Evolutionary conservation across 2,113 vertebrate species (phyloP), one percentile per base, ranked within the genome.

Genomic region (Cariama cristata): DNA sequence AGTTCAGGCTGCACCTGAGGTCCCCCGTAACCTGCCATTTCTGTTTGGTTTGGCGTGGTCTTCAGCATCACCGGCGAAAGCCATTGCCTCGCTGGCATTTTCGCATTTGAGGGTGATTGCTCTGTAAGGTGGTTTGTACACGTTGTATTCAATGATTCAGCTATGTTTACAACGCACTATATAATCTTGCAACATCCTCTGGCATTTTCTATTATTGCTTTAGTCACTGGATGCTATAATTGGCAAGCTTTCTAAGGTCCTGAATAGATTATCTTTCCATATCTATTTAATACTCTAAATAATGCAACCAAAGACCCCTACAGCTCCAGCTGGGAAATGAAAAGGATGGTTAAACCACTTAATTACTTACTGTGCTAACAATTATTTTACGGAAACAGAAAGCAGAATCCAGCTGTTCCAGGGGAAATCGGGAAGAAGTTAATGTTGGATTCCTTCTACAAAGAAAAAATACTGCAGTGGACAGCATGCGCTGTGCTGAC

Each of bases 201-300:
- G 49, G 74, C 42, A 8, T 90, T 90, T 87, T 91, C 82, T 80
- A 3, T 73, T 95, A 62, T 16, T 91, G 83, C 50, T 86, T 52
- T 38, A 79, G 71, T 72, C 73, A 35, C 47, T 81, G 79, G 62
- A 60, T 83, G 53, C 79, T 81, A 1, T 83, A 91, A 86, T 14
- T 95, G 91, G 92, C 56, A 80, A 49, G 53, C 24, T 75, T 95
- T 89, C 91, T 63, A 71, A 93, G 77, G 74, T 79, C 53, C 80
- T 50, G 53, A 75, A 69, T 69, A 90, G 74, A 92, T 93, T 75
- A 63, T 83, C 60, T 95, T 94, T 96, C 66, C 52, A 19, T 93
- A 91, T 87, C 73, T 89, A 66, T 89, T 87, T 96, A 92, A 94
- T 77, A 80, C 45, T 68, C 42, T 66, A 69, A 94, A 90, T 89